A percentile compares a stretch with the other conserved stretches of the same genome.
Evolutionary conservation across 1,140 invertebrate genomes (phyloP).

Genomic region (Caenorhabditis briggsae): DNA sequence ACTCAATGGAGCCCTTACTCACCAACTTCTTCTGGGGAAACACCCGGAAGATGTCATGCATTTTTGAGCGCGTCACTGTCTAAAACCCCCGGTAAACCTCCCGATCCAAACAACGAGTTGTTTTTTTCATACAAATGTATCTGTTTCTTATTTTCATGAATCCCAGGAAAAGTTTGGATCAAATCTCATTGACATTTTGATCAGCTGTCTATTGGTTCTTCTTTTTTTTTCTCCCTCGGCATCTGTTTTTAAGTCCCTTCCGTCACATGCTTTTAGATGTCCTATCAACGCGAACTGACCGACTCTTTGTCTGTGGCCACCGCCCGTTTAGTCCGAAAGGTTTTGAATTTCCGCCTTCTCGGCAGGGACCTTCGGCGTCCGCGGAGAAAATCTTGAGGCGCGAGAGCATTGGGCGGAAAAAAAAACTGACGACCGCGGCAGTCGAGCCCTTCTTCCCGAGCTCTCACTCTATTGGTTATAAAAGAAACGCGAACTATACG

Average conservation of each 20-base stretch:
- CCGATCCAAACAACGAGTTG: not conserved
- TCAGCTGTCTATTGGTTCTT: constrained; percentile 43
- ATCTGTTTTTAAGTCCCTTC: constrained; percentile 53
- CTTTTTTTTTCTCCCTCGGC: constrained; percentile 13
- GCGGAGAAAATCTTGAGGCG: constrained; percentile 47
- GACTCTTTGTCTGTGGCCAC: not conserved
- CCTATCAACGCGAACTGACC: constrained; percentile 49
- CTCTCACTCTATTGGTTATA: constrained; percentile 54
- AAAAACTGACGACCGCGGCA: constrained; percentile 48
- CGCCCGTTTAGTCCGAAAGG: not conserved
- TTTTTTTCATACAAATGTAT: constrained; percentile 13
- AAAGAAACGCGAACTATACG: constrained; percentile 55
- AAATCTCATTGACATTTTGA: constrained; percentile 18
- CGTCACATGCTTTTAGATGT: constrained; percentile 1
- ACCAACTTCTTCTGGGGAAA: not conserved
- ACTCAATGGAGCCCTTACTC: not conserved
- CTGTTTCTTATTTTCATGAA: not conserved
- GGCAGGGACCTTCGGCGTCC: constrained; percentile 30
- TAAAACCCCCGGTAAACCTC: not conserved
- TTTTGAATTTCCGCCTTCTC: constrained; percentile 16
- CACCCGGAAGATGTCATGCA: constrained; percentile 23
- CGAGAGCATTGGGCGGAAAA: constrained; percentile 44
- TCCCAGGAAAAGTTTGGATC: not conserved
- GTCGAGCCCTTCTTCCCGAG: not conserved
- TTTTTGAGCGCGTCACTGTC: not conserved